phyloP scores from a whole-genome alignment of 2,888 invertebrate genomes.

The Plusia festucae region DNA sequence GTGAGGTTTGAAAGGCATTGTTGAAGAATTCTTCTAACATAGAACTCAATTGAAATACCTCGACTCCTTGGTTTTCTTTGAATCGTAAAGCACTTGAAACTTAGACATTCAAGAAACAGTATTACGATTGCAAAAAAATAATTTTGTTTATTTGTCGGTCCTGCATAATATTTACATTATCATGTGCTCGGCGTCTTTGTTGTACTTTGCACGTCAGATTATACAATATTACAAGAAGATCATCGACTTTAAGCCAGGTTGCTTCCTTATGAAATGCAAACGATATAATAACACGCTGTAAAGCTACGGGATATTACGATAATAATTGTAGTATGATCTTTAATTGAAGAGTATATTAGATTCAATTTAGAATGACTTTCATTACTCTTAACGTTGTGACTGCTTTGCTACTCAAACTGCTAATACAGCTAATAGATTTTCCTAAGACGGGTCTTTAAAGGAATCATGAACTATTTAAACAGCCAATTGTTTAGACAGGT shows the following conservation, averaged over 20 bases:
- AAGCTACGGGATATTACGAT: not conserved
- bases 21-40: slow-evolving; percentile 21
- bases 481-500: slow-evolving; percentile 56
- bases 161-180: slow-evolving; percentile 50
- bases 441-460: slow-evolving; percentile 32
- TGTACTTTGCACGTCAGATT: slow-evolving; percentile 45
- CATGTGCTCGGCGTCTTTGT: slow-evolving; percentile 38
- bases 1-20: slow-evolving; percentile 19
- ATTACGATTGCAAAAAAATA: not conserved
- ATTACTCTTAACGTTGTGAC: slow-evolving; percentile 3
- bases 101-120: not conserved
- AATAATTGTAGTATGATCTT: not conserved
- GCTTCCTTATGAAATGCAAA: slow-evolving; percentile 40
- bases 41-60: slow-evolving; percentile 9
- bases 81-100: not conserved
- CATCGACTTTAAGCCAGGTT: slow-evolving; percentile 12
- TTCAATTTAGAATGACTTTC: not conserved
- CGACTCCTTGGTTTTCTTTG: not conserved
- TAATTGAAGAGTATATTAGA: not conserved
- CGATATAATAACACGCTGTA: not conserved
- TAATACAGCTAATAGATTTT: slow-evolving; percentile 35
- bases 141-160: slow-evolving; percentile 15
- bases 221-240: slow-evolving; percentile 35
- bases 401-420: not conserved
- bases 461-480: slow-evolving; percentile 54